These are phyloP conservation scores for Amyelois transitella DNA, from an alignment of 1,140 invertebrate genomes.

Conservation along the genomic window DNA sequence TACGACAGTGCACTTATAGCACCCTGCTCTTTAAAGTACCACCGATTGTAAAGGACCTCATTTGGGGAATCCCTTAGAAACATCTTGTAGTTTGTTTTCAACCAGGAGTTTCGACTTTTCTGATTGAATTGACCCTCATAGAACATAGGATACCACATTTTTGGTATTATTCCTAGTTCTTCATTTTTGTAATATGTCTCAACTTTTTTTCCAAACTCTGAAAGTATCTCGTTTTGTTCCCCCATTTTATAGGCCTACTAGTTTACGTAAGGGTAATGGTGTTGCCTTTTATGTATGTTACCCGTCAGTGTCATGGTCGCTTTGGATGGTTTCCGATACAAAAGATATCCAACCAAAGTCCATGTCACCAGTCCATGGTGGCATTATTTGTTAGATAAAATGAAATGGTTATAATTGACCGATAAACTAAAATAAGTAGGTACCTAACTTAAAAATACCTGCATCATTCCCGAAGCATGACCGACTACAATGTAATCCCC, in stretches of 20 bases:
- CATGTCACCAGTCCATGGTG: too few relatives aligned
- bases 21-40: constrained; percentile 48
- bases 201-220: constrained; percentile 31
- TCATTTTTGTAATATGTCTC: constrained; percentile 39
- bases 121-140: constrained; percentile 23
- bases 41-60: constrained; percentile 45
- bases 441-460: too few relatives aligned
- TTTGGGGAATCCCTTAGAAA: constrained; percentile 48
- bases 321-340: too few relatives aligned
- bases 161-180: constrained; percentile 6
- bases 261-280: constrained; percentile 25
- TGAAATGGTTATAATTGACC: too few relatives aligned
- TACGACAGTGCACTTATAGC: constrained; percentile 46
- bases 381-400: too few relatives aligned
- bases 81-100: constrained; percentile 35
- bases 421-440: too few relatives aligned
- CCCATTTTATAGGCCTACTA: constrained; percentile 37
- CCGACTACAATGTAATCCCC: constrained; percentile 48
- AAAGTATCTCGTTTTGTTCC: constrained; percentile 30
- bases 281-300: background rate
- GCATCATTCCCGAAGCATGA: constrained; percentile 52
- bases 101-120: constrained; percentile 24
- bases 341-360: too few relatives aligned
- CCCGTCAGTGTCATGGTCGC: too few relatives aligned
- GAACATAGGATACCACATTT: constrained; percentile 56